phyloP scores from a whole-genome alignment of 2,888 invertebrate genomes.

The Ophion ellenae region DNA sequence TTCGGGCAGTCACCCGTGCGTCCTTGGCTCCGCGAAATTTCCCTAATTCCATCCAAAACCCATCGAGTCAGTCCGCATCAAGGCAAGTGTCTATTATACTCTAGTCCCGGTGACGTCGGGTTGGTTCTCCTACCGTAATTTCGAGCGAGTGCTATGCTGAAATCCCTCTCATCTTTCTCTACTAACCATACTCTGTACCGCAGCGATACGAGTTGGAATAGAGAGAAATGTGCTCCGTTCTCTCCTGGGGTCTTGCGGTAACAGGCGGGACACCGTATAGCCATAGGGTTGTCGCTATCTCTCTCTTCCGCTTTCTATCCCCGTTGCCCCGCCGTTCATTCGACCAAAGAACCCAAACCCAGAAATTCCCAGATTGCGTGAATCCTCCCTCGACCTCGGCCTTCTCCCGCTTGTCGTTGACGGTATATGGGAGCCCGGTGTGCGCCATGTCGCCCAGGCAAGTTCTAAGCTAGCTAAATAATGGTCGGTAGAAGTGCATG shows the following conservation, averaged over 20 bases:
- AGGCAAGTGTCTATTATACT: conserved; percentile 68
- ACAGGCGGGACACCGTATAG: conserved; percentile 28
- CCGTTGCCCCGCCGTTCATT: conserved; percentile 29
- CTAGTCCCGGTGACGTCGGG: conserved; percentile 68
- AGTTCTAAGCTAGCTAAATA: conserved; percentile 83
- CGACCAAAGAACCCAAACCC: conserved; percentile 74
- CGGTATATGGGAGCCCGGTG: conserved; percentile 61
- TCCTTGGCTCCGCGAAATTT: conserved; percentile 44
- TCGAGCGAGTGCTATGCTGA: conserved; percentile 68
- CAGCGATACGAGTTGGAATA: conserved; percentile 55
- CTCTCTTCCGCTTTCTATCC: conserved; percentile 26
- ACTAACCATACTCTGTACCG: conserved; percentile 56
- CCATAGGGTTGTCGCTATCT: conserved; percentile 35
- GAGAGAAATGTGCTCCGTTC: conserved; percentile 52
- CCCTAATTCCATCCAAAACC: conserved; percentile 65
- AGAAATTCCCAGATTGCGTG: conserved; percentile 75
- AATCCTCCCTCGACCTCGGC: conserved; percentile 38
- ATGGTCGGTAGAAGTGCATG: conserved; percentile 81
- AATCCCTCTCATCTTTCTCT: conserved; percentile 60
- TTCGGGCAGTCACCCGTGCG: conserved; percentile 49
- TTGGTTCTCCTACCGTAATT: conserved; percentile 74
- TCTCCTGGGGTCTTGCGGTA: conserved; percentile 53
- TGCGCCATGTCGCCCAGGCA: conserved; percentile 78
- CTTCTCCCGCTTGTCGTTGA: conserved; percentile 59
- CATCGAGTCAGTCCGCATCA: conserved; percentile 66